Percentiles rank a stretch among this genome's conserved stretches.
These are phyloP conservation scores for Pseudochaenichthys georgianus DNA, from an alignment of 2,797 vertebrate genomes.

Conservation along the genomic window DNA sequence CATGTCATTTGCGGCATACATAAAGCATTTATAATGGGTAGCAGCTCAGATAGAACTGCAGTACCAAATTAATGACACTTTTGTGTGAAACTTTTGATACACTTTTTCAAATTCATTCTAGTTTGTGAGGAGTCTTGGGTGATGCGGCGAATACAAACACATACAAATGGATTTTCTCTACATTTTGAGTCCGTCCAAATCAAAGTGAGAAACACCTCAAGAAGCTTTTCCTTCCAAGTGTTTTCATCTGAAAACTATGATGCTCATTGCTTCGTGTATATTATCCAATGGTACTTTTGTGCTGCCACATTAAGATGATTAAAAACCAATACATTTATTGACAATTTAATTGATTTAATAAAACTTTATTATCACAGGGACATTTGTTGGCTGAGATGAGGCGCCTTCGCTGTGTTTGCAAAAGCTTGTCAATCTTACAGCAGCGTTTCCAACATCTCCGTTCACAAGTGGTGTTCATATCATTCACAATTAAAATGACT, in stretches of 20 bases:
- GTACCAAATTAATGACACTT: neutral
- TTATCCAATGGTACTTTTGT: conserved; percentile 1
- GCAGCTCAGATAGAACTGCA: neutral
- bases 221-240: neutral
- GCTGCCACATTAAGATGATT: neutral
- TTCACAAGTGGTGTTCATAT: conserved; percentile 32
- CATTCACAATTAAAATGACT: conserved; percentile 24
- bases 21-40: neutral
- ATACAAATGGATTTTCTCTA: no score
- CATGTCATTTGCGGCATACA: neutral
- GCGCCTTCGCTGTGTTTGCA: neutral
- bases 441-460: conserved; percentile 8
- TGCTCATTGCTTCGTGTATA: conserved; percentile 5
- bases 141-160: neutral
- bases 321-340: neutral
- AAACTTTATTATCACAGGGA: neutral
- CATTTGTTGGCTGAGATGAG: neutral
- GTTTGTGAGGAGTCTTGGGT: neutral
- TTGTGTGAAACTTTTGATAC: neutral
- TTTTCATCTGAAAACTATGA: conserved; percentile 8
- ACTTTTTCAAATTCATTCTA: neutral
- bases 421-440: conserved; percentile 20
- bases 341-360: conserved; percentile 7
- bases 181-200: neutral
- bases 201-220: neutral